These are phyloP conservation scores for Parasteatoda tepidariorum DNA, from an alignment of 1,140 invertebrate species.

Conservation along the genomic window DNA sequence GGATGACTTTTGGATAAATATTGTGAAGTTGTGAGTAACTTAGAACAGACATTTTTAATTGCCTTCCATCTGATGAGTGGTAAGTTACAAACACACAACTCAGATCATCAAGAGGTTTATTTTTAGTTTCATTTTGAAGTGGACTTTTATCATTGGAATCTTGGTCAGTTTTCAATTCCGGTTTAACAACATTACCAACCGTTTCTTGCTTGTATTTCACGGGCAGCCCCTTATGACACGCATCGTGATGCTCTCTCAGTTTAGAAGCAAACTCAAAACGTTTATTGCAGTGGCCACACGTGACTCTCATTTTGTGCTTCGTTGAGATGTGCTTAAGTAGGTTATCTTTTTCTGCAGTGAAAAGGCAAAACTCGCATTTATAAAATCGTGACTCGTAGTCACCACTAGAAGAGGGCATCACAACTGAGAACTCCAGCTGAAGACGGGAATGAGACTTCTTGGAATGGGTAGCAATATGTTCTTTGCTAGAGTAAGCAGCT, in stretches of 20 bases:
- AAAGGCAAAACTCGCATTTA: slow-evolving; percentile 45
- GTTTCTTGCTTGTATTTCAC: slow-evolving; percentile 33
- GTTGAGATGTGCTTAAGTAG: not conserved
- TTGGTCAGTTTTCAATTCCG: not conserved
- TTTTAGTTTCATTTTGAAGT: too few relatives aligned
- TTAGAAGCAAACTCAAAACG: slow-evolving; percentile 40
- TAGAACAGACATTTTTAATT: not conserved
- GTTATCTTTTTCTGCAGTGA: not conserved
- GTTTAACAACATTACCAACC: not conserved
- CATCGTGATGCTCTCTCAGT: slow-evolving; percentile 33
- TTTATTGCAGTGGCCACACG: slow-evolving; percentile 23
- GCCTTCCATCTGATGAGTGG: not conserved
- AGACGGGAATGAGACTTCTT: slow-evolving; percentile 11
- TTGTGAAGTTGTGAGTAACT: not conserved
- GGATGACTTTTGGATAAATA: not conserved
- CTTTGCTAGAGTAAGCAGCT: not conserved
- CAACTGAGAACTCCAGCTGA: not conserved
- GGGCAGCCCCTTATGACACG: slow-evolving; percentile 5
- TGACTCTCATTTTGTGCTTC: slow-evolving; percentile 36
- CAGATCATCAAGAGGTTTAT: too few relatives aligned
- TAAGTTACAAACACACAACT: too few relatives aligned
- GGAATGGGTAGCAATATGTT: not conserved
- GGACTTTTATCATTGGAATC: not conserved
- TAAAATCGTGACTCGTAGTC: not conserved
- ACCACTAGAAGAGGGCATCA: not conserved